A percentile compares a stretch with the other conserved stretches of the same genome.
phyloP scores from a whole-genome alignment of 2,113 vertebrate genomes.

The Daubentonia madagascariensis region DNA sequence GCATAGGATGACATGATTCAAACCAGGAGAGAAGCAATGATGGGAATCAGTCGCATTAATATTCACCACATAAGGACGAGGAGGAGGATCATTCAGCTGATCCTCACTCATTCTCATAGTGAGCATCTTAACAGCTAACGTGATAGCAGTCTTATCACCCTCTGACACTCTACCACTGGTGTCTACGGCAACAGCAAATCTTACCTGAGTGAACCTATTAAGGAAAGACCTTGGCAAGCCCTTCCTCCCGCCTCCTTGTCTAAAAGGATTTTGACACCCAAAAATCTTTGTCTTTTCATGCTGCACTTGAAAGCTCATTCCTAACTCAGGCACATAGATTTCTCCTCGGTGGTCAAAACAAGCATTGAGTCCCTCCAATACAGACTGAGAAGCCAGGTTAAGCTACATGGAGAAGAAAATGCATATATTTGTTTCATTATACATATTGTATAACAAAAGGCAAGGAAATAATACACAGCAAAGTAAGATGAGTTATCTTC shows the following conservation, averaged over 20 bases:
- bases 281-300: conserved; percentile 97
- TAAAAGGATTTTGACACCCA: conserved; percentile 97
- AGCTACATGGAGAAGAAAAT: conserved; percentile 81
- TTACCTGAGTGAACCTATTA: conserved; percentile 97
- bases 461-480: not conserved
- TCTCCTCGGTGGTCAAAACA: conserved; percentile 98
- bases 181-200: conserved; percentile 30
- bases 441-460: not conserved
- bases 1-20: not conserved
- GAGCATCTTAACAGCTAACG: not conserved
- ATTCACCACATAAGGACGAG: not conserved
- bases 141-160: not conserved
- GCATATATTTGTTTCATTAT: not conserved
- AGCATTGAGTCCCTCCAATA: conserved; percentile 97
- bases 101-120: not conserved
- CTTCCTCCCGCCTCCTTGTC: conserved; percentile 96
- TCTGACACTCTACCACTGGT: not conserved
- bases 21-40: not conserved
- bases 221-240: conserved; percentile 97
- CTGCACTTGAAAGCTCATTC: conserved; percentile 94
- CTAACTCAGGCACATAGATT: conserved; percentile 95
- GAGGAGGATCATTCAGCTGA: not conserved
- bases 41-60: not conserved
- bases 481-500: not conserved
- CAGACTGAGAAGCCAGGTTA: conserved; percentile 97